These are phyloP conservation scores for Cosmia pyralina DNA, from an alignment of 2,888 invertebrate species.

Conservation along the genomic window DNA sequence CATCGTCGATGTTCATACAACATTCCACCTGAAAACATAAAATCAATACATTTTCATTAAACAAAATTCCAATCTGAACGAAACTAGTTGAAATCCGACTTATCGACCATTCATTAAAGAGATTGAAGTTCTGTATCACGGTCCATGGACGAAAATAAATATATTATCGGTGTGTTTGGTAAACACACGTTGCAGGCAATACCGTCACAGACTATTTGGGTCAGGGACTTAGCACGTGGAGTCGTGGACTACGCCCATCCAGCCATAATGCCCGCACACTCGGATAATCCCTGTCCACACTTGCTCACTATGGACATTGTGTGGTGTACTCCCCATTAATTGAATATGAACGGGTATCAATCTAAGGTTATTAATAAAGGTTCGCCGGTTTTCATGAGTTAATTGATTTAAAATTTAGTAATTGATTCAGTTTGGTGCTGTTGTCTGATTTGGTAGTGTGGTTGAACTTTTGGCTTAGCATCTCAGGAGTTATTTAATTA, in stretches of 20 bases:
- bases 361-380: conserved; percentile 52
- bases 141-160: conserved; percentile 56
- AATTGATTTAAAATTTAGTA: conserved; percentile 3
- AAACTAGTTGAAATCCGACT: conserved; percentile 17
- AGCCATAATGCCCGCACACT: conserved; percentile 67
- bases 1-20: not conserved
- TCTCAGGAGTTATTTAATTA: not conserved
- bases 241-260: conserved; percentile 76
- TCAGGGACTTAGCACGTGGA: conserved; percentile 75
- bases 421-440: not conserved
- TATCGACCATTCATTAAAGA: conserved; percentile 48
- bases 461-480: not conserved
- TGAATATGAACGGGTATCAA: conserved; percentile 63
- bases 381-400: not conserved
- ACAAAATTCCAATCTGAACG: conserved; percentile 15
- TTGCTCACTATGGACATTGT: conserved; percentile 70
- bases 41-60: conserved; percentile 27
- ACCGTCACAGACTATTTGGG: conserved; percentile 73
- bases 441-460: conserved; percentile 5
- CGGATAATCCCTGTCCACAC: conserved; percentile 74
- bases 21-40: not conserved
- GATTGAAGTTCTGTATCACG: conserved; percentile 51
- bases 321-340: conserved; percentile 69
- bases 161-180: conserved; percentile 62
- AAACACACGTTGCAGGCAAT: conserved; percentile 67